These are phyloP conservation scores for Pipra filicauda DNA, from an alignment of 2,113 vertebrate species.

Conservation along the genomic window DNA sequence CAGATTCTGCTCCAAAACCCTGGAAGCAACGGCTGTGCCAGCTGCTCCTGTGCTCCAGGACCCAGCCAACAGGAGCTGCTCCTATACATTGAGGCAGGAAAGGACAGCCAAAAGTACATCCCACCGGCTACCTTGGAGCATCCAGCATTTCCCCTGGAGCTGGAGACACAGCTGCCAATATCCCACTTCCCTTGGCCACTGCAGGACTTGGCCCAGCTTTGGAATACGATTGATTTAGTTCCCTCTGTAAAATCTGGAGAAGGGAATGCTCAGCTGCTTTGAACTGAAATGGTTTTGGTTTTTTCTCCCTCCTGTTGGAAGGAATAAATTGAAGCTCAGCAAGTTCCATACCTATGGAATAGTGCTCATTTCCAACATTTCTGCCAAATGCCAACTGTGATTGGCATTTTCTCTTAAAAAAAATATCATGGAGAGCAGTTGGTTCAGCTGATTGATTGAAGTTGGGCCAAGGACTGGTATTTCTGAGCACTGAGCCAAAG, in stretches of 20 bases:
- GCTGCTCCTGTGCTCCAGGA: conserved; percentile 31
- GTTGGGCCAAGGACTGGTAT: conserved; percentile 14
- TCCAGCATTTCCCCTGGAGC: conserved; percentile 31
- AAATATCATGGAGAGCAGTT: conserved; percentile 2
- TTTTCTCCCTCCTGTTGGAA: not conserved
- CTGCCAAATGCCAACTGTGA: not conserved
- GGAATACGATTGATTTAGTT: conserved; percentile 25
- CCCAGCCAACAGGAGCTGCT: conserved; percentile 43
- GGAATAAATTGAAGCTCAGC: conserved; percentile 2
- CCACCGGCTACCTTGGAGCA: not conserved
- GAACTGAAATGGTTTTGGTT: not conserved
- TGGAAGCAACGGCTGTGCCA: not conserved
- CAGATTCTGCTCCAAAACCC: conserved; percentile 1
- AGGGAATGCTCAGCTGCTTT: conserved; percentile 49
- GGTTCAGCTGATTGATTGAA: conserved; percentile 46
- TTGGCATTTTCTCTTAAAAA: not conserved
- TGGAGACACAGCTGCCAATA: conserved; percentile 51
- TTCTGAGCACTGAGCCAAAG: not conserved
- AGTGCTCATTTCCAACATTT: not conserved
- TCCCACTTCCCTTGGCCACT: conserved; percentile 18
- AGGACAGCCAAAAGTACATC: conserved; percentile 54
- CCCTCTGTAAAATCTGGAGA: conserved; percentile 48
- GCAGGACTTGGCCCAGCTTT: conserved; percentile 9
- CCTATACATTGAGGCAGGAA: not conserved
- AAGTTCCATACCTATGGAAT: not conserved